phyloP scores from a whole-genome alignment of 2,113 vertebrate genomes.

The Chrysemys picta region DNA sequence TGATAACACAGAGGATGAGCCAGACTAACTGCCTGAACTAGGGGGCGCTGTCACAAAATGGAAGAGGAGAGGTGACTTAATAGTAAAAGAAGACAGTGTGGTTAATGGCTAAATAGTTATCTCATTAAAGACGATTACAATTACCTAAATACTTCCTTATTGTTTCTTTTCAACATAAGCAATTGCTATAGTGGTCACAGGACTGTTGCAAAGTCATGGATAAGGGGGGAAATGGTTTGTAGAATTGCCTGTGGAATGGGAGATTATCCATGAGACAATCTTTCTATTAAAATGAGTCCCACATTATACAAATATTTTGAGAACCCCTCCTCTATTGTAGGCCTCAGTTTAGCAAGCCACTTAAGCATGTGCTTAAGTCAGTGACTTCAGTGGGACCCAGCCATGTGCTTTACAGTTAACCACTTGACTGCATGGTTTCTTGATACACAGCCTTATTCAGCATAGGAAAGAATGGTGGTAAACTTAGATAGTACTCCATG shows the following conservation, averaged over 20 bases:
- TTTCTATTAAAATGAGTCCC: background rate
- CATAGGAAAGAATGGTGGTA: background rate
- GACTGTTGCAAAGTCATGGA: background rate
- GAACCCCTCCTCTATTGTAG: background rate
- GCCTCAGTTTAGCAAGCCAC: background rate
- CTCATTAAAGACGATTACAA: background rate
- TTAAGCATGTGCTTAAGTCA: background rate
- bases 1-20: background rate
- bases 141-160: background rate
- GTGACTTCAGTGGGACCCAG: background rate
- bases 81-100: background rate
- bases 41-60: background rate
- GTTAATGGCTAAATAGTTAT: background rate
- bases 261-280: background rate
- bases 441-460: background rate
- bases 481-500: slow-evolving; percentile 18
- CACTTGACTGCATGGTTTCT: background rate
- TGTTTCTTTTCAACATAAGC: background rate
- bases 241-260: too few species aligned
- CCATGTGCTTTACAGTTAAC: background rate
- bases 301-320: background rate
- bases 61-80: background rate
- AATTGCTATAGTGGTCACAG: background rate
- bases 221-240: background rate
- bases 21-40: background rate